Evolutionary conservation across 2,113 vertebrate species (phyloP), one percentile per base, ranked within the genome.

Genomic region (Phrynocephalus versicolor): DNA sequence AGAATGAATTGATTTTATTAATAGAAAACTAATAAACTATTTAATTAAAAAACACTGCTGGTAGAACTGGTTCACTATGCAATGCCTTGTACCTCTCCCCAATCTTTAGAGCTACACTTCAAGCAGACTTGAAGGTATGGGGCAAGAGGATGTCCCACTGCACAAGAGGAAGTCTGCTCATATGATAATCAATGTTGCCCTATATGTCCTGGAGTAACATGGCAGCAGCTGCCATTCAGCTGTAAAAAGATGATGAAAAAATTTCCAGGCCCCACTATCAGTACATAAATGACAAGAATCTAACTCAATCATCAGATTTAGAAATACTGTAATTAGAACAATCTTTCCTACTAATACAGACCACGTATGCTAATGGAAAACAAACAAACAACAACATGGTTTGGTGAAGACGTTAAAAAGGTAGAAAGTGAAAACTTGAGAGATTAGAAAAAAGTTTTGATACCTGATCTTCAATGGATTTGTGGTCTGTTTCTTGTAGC

Each of bases 401-500:
- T 18, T 18, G 27, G 13, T 41, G 1, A 39, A 80, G 14, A 64
- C 12, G 25, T 39, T 27, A 57, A 37, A 10, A 60, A 23, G 35
- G 5, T 33, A 62, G 39, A 45, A 30, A 45, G 6, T n/a, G 30
- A 35, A 74, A 1, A 6, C 18, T 73, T 83, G 19, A 15, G 16
- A 3, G 5, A 19, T 45, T 16, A 21, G 30, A 10, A 39, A 23
- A 21, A 70, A 39, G 33, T 2, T 23, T 58, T 37, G 64, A 41
- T 94, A 99, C 99, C 97, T 99, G 98, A 93, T 99, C 99, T 93
- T 99, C 99, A 84, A 99, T 99, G 83, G 98, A 99, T 88, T 99
- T 99, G 94, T 99, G 98, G 93, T 99, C 99, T 0, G 98, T 99
- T 95, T 99, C 99, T 92, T 99, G 98, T 58, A 99, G 96, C 99